These are phyloP conservation scores for Dreissena polymorpha DNA, from an alignment of 1,140 invertebrate species.

Conservation along the genomic window DNA sequence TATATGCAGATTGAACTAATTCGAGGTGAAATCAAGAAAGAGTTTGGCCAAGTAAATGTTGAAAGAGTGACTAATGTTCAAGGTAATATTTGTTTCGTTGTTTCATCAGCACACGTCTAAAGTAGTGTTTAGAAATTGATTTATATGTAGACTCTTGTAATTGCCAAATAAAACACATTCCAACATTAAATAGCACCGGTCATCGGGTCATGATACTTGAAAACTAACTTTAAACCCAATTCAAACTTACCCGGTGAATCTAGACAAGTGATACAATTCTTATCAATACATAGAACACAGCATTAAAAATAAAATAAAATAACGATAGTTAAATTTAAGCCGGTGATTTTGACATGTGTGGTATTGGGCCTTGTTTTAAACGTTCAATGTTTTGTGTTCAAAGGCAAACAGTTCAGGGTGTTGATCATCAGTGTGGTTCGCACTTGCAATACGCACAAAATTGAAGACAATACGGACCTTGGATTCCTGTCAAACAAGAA, in stretches of 20 bases:
- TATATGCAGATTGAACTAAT: not conserved
- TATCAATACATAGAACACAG: not conserved
- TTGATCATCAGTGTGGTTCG: not conserved
- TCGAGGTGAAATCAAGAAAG: too few species aligned
- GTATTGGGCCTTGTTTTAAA: not conserved
- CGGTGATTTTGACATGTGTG: not conserved
- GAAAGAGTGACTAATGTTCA: too few species aligned
- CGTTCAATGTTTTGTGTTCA: not conserved
- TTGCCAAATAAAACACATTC: too few species aligned
- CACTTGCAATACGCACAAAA: not conserved
- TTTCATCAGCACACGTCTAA: too few species aligned
- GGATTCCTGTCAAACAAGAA: not conserved
- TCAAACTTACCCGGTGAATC: not conserved
- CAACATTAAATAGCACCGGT: not conserved
- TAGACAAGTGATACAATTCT: not conserved
- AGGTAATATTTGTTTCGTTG: too few species aligned
- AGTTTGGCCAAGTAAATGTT: too few species aligned
- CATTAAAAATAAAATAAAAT: not conserved
- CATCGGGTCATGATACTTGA: not conserved
- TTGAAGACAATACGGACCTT: not conserved
- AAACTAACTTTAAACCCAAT: not conserved
- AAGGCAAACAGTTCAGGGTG: not conserved
- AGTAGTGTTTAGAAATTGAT: too few species aligned
- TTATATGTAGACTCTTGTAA: too few species aligned
- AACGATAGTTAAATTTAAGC: not conserved